A percentile compares a stretch with the other conserved stretches of the same genome.
Evolutionary conservation across 2,797 vertebrate genomes (phyloP).

Genomic region (Acanthiza pusilla): DNA sequence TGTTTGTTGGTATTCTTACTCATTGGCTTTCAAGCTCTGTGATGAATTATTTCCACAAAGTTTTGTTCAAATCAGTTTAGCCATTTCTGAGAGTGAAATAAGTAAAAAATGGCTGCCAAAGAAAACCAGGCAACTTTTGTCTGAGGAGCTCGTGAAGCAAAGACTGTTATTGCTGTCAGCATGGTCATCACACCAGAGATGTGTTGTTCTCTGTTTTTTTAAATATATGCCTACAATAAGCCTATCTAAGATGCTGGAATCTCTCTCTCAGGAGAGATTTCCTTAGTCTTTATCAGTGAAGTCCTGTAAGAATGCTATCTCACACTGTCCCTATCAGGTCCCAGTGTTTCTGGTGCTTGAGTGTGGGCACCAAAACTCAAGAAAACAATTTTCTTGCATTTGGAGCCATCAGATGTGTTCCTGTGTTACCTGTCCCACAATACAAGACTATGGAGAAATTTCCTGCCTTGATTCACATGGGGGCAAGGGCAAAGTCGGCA

Average conservation of each 20-base stretch:
- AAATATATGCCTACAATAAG: not conserved
- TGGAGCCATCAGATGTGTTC: not conserved
- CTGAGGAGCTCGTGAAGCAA: not conserved
- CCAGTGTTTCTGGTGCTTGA: not conserved
- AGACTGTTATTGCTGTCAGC: not conserved
- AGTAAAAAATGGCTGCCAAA: not conserved
- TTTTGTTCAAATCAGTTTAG: not conserved
- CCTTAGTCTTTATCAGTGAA: not conserved
- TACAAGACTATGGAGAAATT: not conserved
- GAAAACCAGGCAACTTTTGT: not conserved
- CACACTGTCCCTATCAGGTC: fast-evolving
- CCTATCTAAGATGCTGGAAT: not conserved
- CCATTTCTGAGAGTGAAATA: not conserved
- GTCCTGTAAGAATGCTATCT: not conserved
- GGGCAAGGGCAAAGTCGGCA: not conserved
- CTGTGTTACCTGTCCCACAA: fast-evolving
- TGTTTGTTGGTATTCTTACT: not conserved
- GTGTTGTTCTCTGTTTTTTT: not conserved
- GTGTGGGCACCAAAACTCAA: not conserved
- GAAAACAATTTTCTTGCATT: not conserved
- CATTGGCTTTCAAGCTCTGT: not conserved
- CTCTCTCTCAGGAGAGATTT: not conserved
- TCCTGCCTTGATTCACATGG: not conserved
- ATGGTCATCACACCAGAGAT: not conserved
- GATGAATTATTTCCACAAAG: not conserved